These are phyloP conservation scores for Trogon melanurus DNA, from an alignment of 2,113 vertebrate genomes.

Conservation along the genomic window DNA sequence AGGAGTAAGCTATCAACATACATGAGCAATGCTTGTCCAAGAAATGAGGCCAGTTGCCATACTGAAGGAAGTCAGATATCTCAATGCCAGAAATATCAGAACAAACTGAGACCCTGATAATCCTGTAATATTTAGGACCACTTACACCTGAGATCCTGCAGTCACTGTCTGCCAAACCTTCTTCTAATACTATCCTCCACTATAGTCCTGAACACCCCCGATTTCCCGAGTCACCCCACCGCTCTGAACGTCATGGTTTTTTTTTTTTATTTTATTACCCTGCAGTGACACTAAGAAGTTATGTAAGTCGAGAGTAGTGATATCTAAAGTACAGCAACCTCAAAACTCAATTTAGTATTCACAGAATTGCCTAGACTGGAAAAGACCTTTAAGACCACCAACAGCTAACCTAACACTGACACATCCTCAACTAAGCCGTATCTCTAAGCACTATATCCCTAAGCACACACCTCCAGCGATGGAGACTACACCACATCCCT, in stretches of 20 bases:
- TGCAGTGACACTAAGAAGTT: too few relatives aligned
- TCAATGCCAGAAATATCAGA: neutral
- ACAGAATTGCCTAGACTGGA: too few relatives aligned
- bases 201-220: rapidly evolving
- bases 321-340: neutral
- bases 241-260: rapidly evolving
- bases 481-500: too few relatives aligned
- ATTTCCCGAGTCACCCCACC: neutral
- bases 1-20: too few relatives aligned
- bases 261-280: neutral
- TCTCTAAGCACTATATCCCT: too few relatives aligned
- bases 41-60: neutral
- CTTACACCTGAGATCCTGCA: neutral
- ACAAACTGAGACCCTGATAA: neutral
- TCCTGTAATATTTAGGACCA: neutral
- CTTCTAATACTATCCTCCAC: neutral
- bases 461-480: too few relatives aligned
- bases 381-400: too few relatives aligned
- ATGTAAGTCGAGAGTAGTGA: rapidly evolving
- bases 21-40: rapidly evolving
- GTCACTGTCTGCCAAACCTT: rapidly evolving
- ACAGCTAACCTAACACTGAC: too few relatives aligned
- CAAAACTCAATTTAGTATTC: neutral
- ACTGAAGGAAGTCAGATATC: neutral
- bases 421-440: too few relatives aligned